Percentiles rank a stretch among this genome's conserved stretches.
phyloP scores from a whole-genome alignment of 2,888 invertebrate genomes.

The Trissonchulus sp. region DNA sequence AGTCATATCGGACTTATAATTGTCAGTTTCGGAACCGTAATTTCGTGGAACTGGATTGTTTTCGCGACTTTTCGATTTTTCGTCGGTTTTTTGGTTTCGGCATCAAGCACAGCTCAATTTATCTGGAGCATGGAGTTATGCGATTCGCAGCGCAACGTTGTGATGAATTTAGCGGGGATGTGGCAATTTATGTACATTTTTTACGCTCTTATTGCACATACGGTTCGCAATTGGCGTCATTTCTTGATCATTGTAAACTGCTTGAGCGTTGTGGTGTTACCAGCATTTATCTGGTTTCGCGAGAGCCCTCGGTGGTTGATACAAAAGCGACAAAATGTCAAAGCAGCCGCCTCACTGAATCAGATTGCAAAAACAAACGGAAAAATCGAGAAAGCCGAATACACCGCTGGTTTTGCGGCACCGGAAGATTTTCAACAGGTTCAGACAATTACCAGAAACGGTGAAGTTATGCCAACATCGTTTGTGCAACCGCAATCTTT shows the following conservation, averaged over 20 bases:
- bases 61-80: slow-evolving; percentile 15
- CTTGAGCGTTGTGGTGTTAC: slow-evolving; percentile 17
- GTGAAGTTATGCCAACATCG: not conserved
- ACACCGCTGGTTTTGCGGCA: not conserved
- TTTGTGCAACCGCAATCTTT: slow-evolving; percentile 6
- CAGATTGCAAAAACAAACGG: slow-evolving; percentile 11
- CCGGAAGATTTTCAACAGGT: not conserved
- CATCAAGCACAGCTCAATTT: slow-evolving; percentile 13
- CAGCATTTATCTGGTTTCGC: not conserved
- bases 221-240: not conserved
- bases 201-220: slow-evolving; percentile 11
- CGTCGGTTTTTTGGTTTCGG: slow-evolving; percentile 3
- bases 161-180: slow-evolving; percentile 21
- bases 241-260: slow-evolving; percentile 2
- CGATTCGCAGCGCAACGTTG: slow-evolving; percentile 19
- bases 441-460: not conserved
- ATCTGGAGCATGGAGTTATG: slow-evolving; percentile 30
- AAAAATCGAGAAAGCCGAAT: not conserved
- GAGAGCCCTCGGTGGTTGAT: slow-evolving; percentile 31
- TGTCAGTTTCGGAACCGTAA: not conserved
- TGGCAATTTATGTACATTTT: slow-evolving; percentile 29
- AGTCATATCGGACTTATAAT: slow-evolving; percentile 27
- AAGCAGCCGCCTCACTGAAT: not conserved
- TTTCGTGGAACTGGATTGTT: not conserved
- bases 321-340: slow-evolving; percentile 13